These are phyloP conservation scores for Agrotis puta DNA, from an alignment of 2,888 invertebrate species.

Conservation along the genomic window DNA sequence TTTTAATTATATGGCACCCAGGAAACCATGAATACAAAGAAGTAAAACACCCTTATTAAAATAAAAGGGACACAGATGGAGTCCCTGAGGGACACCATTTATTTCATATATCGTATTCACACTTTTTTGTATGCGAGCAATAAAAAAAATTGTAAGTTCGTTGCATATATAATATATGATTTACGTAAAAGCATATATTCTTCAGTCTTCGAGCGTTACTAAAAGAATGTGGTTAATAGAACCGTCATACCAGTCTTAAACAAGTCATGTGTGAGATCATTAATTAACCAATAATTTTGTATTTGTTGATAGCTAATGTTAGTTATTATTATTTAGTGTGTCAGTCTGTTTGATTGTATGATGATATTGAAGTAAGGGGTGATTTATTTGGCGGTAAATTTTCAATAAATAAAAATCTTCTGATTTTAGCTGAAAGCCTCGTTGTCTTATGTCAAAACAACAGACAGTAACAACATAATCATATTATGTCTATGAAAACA, in stretches of 20 bases:
- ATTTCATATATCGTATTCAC: background rate
- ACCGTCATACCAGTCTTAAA: background rate
- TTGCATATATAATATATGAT: too few species aligned
- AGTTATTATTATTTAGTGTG: background rate
- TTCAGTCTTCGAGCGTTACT: background rate
- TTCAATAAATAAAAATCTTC: too few species aligned
- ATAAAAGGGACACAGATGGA: background rate
- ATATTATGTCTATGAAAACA: too few species aligned
- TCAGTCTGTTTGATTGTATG: background rate
- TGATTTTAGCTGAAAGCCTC: too few species aligned
- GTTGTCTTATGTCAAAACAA: too few species aligned
- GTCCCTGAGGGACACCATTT: background rate
- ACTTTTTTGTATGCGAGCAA: background rate
- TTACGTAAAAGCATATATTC: background rate
- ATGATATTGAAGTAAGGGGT: background rate
- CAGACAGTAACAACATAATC: too few species aligned
- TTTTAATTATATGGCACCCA: background rate
- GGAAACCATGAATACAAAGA: background rate
- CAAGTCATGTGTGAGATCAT: conserved; percentile 3
- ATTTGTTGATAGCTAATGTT: background rate
- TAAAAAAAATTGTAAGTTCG: background rate
- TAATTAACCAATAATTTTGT: background rate
- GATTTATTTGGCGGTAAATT: too few species aligned
- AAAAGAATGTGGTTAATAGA: conserved; percentile 6
- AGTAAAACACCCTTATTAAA: background rate